These are phyloP conservation scores for Sacculina carcini DNA, from an alignment of 2,888 invertebrate genomes.

Conservation along the genomic window DNA sequence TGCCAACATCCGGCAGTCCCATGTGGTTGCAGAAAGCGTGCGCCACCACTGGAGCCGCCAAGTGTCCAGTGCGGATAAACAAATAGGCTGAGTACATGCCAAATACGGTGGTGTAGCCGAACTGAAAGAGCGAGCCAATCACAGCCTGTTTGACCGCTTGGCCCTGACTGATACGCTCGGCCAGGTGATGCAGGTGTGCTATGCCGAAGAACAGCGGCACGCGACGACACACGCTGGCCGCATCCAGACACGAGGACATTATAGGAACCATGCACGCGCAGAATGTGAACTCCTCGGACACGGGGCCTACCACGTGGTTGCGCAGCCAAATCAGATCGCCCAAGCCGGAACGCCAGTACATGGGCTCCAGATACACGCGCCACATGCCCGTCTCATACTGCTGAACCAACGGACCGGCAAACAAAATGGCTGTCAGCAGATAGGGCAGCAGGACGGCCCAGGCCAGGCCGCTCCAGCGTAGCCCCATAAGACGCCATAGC, in stretches of 20 bases:
- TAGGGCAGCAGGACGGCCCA: slow-evolving; percentile 45
- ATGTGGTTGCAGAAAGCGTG: slow-evolving; percentile 92
- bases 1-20: slow-evolving; percentile 72
- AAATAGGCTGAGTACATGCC: slow-evolving; percentile 47
- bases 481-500: slow-evolving; percentile 28
- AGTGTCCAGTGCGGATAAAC: slow-evolving; percentile 36
- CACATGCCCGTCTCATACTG: neutral
- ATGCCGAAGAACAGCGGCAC: slow-evolving; percentile 78
- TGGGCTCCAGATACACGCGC: slow-evolving; percentile 24
- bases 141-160: slow-evolving; percentile 6
- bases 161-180: neutral
- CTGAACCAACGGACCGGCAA: slow-evolving; percentile 37
- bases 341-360: slow-evolving; percentile 42
- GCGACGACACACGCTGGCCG: slow-evolving; percentile 45
- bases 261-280: slow-evolving; percentile 83
- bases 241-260: slow-evolving; percentile 50
- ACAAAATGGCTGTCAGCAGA: slow-evolving; percentile 47
- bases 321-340: slow-evolving; percentile 57
- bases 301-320: slow-evolving; percentile 65
- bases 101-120: slow-evolving; percentile 69
- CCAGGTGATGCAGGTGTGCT: slow-evolving; percentile 25
- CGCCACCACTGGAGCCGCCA: slow-evolving; percentile 57
- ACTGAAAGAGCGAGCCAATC: slow-evolving; percentile 35
- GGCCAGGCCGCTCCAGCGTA: slow-evolving; percentile 42
- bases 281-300: slow-evolving; percentile 87